Evolutionary conservation across 1,140 invertebrate genomes (phyloP).

Genomic region (Microplitis mediator): DNA sequence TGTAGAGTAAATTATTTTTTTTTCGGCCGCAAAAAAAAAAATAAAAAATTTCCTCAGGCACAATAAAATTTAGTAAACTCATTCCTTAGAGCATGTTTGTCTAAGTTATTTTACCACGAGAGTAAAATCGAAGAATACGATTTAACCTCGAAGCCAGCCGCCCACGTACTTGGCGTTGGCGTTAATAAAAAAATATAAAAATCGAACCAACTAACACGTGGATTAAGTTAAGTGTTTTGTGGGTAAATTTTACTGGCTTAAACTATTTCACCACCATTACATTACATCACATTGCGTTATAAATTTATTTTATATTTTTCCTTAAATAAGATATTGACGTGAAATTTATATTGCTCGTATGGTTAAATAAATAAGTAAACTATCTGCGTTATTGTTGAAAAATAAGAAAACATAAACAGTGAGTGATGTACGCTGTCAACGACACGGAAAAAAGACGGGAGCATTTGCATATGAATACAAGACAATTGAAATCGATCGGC

Average conservation of each 20-base stretch:
- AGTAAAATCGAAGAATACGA: conserved; percentile 1
- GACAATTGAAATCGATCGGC: neutral
- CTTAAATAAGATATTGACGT: no score
- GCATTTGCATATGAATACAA: neutral
- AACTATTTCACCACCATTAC: no score
- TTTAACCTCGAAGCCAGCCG: neutral
- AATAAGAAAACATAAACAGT: no score
- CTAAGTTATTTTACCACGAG: neutral
- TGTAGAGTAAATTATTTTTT: no score
- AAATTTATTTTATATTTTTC: no score
- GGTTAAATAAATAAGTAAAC: no score
- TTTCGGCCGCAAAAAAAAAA: no score
- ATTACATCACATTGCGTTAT: no score
- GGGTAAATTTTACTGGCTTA: neutral
- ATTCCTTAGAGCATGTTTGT: neutral
- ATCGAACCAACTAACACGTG: neutral
- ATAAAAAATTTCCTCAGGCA: no score
- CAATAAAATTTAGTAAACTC: no score
- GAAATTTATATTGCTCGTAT: no score
- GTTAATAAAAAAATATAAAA: neutral
- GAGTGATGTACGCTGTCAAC: neutral
- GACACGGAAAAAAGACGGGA: neutral
- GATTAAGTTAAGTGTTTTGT: neutral
- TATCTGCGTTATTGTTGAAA: no score
- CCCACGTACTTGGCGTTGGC: neutral